A percentile compares a stretch with the other conserved stretches of the same genome.
Conservation (phyloP, 2,888 invertebrate genomes). For the Tribolium freemani region DNA sequence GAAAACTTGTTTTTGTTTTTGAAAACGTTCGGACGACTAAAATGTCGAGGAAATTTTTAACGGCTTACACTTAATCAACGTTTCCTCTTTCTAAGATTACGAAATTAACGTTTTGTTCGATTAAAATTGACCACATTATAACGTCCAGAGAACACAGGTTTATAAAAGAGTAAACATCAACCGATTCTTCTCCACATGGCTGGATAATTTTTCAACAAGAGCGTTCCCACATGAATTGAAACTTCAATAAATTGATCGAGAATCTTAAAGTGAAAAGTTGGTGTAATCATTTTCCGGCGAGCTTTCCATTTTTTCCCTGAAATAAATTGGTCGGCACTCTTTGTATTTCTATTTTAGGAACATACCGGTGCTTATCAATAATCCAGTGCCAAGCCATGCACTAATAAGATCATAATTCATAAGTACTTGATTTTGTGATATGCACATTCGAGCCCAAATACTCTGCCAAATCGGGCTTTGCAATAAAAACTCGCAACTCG, state of each 20-base stretch:
- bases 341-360: neutral
- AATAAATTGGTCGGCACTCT: constrained; percentile 11
- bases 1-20: too few species aligned
- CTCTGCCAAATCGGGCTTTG: neutral
- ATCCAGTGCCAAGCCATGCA: neutral
- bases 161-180: constrained; percentile 75
- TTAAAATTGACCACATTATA: constrained; percentile 72
- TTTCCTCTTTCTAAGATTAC: constrained; percentile 68
- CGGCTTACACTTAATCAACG: constrained; percentile 66
- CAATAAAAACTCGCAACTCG: neutral
- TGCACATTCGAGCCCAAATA: constrained; percentile 9
- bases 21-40: constrained; percentile 13
- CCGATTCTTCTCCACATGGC: constrained; percentile 62
- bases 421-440: constrained; percentile 15
- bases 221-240: constrained; percentile 74
- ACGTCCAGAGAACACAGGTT: constrained; percentile 74
- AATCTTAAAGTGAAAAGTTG: constrained; percentile 84
- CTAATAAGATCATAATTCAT: neutral
- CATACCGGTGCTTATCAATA: constrained; percentile 29
- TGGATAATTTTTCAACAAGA: constrained; percentile 71
- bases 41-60: constrained; percentile 46
- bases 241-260: constrained; percentile 78
- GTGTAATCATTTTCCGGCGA: constrained; percentile 80
- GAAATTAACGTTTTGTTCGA: neutral
- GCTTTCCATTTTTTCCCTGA: constrained; percentile 74